These are phyloP conservation scores for Drosophila meridionalis DNA, from an alignment of 2,888 invertebrate genomes.

Conservation along the genomic window DNA sequence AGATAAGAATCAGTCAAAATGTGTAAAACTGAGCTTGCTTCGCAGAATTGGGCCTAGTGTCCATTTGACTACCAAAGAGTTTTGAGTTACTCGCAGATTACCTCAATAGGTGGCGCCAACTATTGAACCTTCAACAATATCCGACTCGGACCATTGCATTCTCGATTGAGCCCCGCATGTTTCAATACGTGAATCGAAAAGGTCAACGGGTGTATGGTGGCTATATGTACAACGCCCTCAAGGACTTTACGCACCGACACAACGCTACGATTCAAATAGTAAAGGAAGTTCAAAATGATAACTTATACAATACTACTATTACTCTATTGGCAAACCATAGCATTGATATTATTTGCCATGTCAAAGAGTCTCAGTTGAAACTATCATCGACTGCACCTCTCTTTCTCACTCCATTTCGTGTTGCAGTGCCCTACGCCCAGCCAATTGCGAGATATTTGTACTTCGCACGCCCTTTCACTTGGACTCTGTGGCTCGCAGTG, in stretches of 20 bases:
- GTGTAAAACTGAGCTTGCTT: conserved; percentile 31
- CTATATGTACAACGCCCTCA: conserved; percentile 52
- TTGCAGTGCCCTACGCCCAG: conserved; percentile 55
- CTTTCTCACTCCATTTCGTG: conserved; percentile 8
- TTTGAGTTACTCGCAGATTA: conserved; percentile 42
- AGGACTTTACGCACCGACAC: conserved; percentile 46
- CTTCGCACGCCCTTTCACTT: conserved; percentile 50
- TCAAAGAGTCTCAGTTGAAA: background rate
- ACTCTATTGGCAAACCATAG: background rate
- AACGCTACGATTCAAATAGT: conserved; percentile 50
- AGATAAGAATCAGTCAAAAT: conserved; percentile 41
- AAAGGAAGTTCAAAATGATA: background rate
- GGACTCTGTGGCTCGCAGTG: conserved; percentile 42
- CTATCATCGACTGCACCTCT: background rate
- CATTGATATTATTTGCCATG: conserved; percentile 18
- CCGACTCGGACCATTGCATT: conserved; percentile 26
- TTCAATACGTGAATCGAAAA: conserved; percentile 39
- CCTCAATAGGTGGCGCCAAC: conserved; percentile 15
- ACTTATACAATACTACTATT: accelerated
- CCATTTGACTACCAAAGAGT: conserved; percentile 18
- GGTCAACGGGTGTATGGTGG: conserved; percentile 50
- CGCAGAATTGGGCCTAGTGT: conserved; percentile 31
- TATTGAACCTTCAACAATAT: conserved; percentile 32
- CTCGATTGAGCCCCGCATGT: conserved; percentile 36
- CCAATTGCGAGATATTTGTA: conserved; percentile 59